Percentiles rank a stretch among this genome's conserved stretches.
phyloP scores from a whole-genome alignment of 2,113 vertebrate genomes.

The Pomatostomus ruficeps region DNA sequence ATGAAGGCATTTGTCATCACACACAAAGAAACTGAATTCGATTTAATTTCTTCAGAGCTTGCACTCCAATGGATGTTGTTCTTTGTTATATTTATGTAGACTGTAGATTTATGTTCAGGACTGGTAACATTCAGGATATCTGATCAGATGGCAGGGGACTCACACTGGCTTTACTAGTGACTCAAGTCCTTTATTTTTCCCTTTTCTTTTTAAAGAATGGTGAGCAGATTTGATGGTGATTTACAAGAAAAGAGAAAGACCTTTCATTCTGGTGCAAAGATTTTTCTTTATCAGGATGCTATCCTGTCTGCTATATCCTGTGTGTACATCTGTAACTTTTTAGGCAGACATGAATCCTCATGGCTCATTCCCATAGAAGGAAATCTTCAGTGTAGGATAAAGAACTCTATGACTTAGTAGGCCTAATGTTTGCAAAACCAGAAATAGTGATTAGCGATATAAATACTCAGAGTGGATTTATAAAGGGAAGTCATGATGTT shows the following conservation, averaged over 20 bases:
- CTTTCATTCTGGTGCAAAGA: not conserved
- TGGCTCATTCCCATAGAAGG: not conserved
- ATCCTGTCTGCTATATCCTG: not conserved
- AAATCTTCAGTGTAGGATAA: not conserved
- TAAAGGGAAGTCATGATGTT: not conserved
- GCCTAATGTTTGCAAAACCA: not conserved
- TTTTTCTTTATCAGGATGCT: not conserved
- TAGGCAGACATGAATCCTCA: not conserved
- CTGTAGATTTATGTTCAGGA: not conserved
- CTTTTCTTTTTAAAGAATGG: not conserved
- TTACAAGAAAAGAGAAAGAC: not conserved
- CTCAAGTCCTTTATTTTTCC: not conserved
- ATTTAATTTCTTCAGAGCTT: not conserved
- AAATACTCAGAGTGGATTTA: not conserved
- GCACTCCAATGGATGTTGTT: not conserved
- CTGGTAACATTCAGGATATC: not conserved
- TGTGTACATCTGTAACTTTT: not conserved
- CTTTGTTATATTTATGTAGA: constrained; percentile 11
- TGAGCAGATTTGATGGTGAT: not conserved
- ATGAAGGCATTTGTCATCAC: constrained; percentile 5
- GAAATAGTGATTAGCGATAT: not conserved
- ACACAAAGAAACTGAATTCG: not conserved
- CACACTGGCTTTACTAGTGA: not conserved
- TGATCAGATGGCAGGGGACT: not conserved
- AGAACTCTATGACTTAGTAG: not conserved